These are phyloP conservation scores for Neofelis nebulosa DNA, from an alignment of 2,113 vertebrate species.

Conservation along the genomic window DNA sequence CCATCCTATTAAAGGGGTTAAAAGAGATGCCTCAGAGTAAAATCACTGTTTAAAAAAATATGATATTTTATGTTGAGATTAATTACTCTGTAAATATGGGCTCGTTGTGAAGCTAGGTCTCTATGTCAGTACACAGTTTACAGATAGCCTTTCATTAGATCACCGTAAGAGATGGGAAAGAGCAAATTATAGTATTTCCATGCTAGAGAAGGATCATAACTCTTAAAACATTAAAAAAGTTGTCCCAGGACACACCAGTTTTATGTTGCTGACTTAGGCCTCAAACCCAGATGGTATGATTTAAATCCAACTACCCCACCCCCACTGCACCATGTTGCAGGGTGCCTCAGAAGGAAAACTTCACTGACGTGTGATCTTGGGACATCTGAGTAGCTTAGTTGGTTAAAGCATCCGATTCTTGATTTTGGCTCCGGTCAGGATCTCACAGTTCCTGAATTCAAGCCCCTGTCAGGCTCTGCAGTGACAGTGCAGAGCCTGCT, in stretches of 20 bases:
- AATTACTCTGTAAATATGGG: neutral
- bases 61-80: neutral
- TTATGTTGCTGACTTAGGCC: neutral
- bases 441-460: too few species aligned
- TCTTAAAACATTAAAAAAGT: neutral
- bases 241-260: neutral
- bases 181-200: neutral
- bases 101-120: neutral
- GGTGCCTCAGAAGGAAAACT: neutral
- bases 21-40: neutral
- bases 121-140: neutral
- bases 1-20: neutral
- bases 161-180: neutral
- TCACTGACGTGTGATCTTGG: neutral
- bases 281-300: neutral
- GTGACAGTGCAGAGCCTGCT: too few species aligned
- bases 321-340: fast-evolving
- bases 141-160: neutral
- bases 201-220: neutral
- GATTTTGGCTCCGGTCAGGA: too few species aligned
- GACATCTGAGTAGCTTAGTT: too few species aligned
- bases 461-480: too few species aligned
- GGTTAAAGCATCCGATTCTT: too few species aligned
- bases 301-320: neutral
- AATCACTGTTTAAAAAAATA: neutral